Percentiles rank a stretch among this genome's conserved stretches.
Conservation (phyloP, 2,113 vertebrate genomes). For the Sinocyclocheilus anshuiensis region DNA sequence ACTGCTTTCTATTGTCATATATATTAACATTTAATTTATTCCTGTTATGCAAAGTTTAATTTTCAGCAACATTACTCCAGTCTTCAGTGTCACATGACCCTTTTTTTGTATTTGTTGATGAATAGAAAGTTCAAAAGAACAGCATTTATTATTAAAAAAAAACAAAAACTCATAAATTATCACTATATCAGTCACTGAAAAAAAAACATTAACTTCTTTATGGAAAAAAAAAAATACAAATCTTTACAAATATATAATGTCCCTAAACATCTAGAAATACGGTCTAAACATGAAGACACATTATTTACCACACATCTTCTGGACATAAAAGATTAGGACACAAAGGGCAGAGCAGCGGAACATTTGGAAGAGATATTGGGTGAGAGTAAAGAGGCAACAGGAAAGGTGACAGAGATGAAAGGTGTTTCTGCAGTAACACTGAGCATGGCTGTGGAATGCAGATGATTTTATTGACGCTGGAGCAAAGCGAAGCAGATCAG, state of each 20-base stretch:
- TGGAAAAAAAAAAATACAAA: background rate
- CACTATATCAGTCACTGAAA: no score
- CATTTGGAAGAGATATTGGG: background rate
- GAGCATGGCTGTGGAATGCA: conserved; percentile 37
- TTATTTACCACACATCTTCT: background rate
- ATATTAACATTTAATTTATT: background rate
- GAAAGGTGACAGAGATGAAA: background rate
- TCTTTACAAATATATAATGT: background rate
- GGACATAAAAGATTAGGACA: background rate
- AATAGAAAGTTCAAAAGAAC: no score
- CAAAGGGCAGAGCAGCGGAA: background rate
- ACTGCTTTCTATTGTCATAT: background rate
- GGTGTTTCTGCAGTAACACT: conserved; percentile 31
- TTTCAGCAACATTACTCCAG: background rate
- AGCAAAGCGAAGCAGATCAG: conserved; percentile 60
- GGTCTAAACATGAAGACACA: background rate
- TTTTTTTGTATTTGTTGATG: no score
- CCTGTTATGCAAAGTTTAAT: background rate
- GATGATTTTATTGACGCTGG: conserved; percentile 66
- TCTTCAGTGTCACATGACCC: background rate
- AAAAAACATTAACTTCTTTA: no score
- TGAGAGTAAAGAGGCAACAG: conserved; percentile 10
- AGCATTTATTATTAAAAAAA: no score
- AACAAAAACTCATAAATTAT: no score
- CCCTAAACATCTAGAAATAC: background rate